phyloP scores from a whole-genome alignment of 2,888 invertebrate genomes.

The Pollenia griseotomentosa region DNA sequence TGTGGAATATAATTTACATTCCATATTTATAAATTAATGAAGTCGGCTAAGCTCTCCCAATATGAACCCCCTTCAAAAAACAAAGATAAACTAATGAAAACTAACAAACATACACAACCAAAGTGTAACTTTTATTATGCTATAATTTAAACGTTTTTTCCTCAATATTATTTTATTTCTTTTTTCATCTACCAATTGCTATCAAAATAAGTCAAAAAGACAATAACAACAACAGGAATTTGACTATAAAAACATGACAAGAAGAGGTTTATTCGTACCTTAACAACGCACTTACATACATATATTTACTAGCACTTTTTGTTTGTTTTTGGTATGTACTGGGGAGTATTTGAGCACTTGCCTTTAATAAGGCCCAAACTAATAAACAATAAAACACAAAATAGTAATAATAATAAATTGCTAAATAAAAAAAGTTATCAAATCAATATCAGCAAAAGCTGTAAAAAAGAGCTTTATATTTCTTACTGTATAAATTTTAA shows the following conservation, averaged over 20 bases:
- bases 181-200: slow-evolving; percentile 53
- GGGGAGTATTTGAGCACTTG: slow-evolving; percentile 23
- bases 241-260: slow-evolving; percentile 56
- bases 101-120: neutral
- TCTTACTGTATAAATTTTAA: slow-evolving; percentile 45
- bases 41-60: slow-evolving; percentile 16
- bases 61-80: slow-evolving; percentile 2
- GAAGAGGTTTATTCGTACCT: slow-evolving; percentile 5
- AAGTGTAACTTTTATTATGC: slow-evolving; percentile 18
- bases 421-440: slow-evolving; percentile 62
- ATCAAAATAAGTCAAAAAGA: slow-evolving; percentile 43
- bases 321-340: neutral
- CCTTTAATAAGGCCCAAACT: slow-evolving; percentile 51
- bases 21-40: slow-evolving; percentile 38
- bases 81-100: neutral
- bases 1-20: slow-evolving; percentile 22
- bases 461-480: slow-evolving; percentile 63
- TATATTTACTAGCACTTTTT: neutral
- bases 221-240: slow-evolving; percentile 41
- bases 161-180: neutral
- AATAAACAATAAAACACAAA: slow-evolving; percentile 55
- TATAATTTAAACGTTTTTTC: slow-evolving; percentile 54
- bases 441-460: slow-evolving; percentile 73
- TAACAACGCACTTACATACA: too few relatives aligned
- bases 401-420: slow-evolving; percentile 62